These are phyloP conservation scores for Xanthostigma xanthostigma DNA, from an alignment of 2,888 invertebrate genomes.

Conservation along the genomic window DNA sequence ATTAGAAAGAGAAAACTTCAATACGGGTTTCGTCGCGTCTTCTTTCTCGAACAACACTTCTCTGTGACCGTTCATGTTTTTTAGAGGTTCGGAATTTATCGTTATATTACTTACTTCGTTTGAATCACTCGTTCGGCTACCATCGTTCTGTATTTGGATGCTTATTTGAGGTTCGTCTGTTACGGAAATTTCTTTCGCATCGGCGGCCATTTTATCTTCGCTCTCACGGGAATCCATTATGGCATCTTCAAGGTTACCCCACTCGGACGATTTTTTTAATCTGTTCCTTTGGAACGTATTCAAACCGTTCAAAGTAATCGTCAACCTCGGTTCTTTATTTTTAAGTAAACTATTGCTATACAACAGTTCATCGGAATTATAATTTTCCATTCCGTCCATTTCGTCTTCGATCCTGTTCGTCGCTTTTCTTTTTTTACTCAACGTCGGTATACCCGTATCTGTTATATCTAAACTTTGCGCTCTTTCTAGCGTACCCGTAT, in stretches of 20 bases:
- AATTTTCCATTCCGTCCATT: slow-evolving; percentile 20
- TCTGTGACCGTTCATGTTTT: too few species aligned
- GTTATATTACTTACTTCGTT: too few species aligned
- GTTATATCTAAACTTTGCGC: slow-evolving; percentile 70
- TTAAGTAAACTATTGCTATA: slow-evolving; percentile 30
- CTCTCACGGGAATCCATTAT: slow-evolving; percentile 37
- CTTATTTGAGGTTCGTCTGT: too few species aligned
- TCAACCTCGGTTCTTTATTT: slow-evolving; percentile 41
- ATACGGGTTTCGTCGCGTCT: too few species aligned
- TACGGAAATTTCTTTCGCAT: too few species aligned
- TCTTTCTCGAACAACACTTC: too few species aligned
- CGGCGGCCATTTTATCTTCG: slow-evolving; percentile 10
- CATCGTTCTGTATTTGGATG: too few species aligned
- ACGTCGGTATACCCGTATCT: slow-evolving; percentile 26
- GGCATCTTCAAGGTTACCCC: slow-evolving; percentile 64
- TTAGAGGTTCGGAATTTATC: too few species aligned
- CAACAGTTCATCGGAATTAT: slow-evolving; percentile 28
- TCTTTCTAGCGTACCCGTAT: slow-evolving; percentile 47
- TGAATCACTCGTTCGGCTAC: too few species aligned
- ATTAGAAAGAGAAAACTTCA: too few species aligned
- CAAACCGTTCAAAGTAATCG: slow-evolving; percentile 46
- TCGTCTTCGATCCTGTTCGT: slow-evolving; percentile 36
- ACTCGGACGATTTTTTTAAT: slow-evolving; percentile 58
- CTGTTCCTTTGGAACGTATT: slow-evolving; percentile 52
- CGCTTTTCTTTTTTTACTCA: slow-evolving; percentile 47